These are phyloP conservation scores for Cheilosia variabilis DNA, from an alignment of 2,888 invertebrate species.

Conservation along the genomic window DNA sequence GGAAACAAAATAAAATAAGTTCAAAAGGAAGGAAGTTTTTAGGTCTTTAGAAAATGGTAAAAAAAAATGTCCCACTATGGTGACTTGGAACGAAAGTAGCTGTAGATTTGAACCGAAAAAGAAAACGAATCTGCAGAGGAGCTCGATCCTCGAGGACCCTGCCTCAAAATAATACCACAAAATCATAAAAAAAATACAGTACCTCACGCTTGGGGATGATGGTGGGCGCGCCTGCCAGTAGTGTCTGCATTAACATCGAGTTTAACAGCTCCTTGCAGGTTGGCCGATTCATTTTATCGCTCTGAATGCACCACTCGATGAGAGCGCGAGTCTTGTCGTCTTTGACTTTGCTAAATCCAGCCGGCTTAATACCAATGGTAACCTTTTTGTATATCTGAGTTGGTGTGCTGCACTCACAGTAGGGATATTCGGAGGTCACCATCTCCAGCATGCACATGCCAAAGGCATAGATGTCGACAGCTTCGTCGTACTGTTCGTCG, in stretches of 20 bases:
- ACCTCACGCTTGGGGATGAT: too few species aligned
- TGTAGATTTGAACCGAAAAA: too few species aligned
- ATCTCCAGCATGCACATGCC: slow-evolving; percentile 99
- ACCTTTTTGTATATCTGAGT: slow-evolving; percentile 99
- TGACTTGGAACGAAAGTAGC: too few species aligned
- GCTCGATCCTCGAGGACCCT: too few species aligned
- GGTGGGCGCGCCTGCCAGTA: not conserved
- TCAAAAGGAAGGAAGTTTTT: too few species aligned
- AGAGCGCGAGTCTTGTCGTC: slow-evolving; percentile 97
- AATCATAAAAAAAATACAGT: too few species aligned
- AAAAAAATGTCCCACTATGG: too few species aligned
- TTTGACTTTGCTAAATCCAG: slow-evolving; percentile 97
- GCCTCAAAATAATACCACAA: too few species aligned
- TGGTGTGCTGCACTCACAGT: slow-evolving; percentile 98
- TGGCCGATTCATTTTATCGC: slow-evolving; percentile 94
- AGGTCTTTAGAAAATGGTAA: too few species aligned
- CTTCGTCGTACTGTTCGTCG: slow-evolving; percentile 99
- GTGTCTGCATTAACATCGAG: slow-evolving; percentile 89
- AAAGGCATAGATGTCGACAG: slow-evolving; percentile 99
- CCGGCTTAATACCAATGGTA: slow-evolving; percentile 97
- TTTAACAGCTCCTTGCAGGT: slow-evolving; percentile 96
- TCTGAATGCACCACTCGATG: slow-evolving; percentile 96
- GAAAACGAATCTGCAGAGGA: too few species aligned
- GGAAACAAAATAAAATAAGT: too few species aligned
- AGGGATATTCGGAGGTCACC: slow-evolving; percentile 99